Conservation (phyloP, 2,888 invertebrate genomes). For the Busseola fusca region DNA sequence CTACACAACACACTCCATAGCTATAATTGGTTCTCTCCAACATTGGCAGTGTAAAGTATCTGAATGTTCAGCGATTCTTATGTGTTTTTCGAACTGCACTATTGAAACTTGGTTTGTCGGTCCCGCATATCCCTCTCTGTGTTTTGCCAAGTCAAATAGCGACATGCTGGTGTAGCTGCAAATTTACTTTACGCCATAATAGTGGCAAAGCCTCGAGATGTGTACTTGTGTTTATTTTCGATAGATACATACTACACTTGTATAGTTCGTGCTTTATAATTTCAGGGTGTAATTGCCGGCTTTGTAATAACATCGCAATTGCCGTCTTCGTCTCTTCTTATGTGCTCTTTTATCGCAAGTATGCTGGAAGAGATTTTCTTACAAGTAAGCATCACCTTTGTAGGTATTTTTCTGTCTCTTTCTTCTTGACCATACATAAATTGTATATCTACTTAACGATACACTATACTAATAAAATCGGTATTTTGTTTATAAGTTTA, state of each 20-base stretch:
- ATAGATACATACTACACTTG: neutral
- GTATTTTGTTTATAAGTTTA: neutral
- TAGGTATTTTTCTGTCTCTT: neutral
- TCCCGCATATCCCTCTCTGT: slow-evolving; percentile 26
- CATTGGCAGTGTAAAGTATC: neutral
- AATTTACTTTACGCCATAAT: neutral
- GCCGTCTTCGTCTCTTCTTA: neutral
- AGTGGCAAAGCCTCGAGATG: neutral
- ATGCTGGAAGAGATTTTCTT: neutral
- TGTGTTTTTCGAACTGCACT: slow-evolving; percentile 10
- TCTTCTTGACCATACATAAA: neutral
- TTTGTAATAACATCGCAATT: neutral
- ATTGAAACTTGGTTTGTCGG: slow-evolving; percentile 15
- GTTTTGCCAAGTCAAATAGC: slow-evolving; percentile 31
- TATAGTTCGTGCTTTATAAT: neutral
- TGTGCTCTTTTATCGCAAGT: neutral
- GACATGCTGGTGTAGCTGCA: slow-evolving; percentile 9
- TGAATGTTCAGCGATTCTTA: neutral
- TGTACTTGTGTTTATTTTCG: neutral
- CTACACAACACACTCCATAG: too few relatives aligned
- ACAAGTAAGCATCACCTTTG: neutral
- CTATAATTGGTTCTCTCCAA: neutral
- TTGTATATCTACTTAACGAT: neutral
- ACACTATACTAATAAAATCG: neutral
- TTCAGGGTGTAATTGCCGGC: neutral